A percentile compares a stretch with the other conserved stretches of the same genome.
phyloP scores from a whole-genome alignment of 2,797 vertebrate genomes.

The Mycteria americana region DNA sequence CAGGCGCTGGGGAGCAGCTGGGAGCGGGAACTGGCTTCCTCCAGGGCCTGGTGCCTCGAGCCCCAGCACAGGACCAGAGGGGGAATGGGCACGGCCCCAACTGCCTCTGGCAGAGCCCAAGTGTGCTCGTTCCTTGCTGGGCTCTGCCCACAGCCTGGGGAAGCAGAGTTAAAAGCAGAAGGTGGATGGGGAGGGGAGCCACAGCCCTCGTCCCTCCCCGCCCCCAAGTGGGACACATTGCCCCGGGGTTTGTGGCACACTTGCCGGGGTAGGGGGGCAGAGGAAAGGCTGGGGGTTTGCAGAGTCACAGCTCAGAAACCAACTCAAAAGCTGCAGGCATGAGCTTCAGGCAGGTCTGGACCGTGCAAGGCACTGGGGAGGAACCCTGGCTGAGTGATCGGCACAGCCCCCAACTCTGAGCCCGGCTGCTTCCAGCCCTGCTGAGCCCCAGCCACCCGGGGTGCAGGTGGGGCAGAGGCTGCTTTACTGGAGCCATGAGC shows the following conservation, averaged over 20 bases:
- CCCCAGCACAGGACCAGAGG: neutral
- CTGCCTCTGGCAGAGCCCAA: constrained; percentile 1
- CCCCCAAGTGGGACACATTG: neutral
- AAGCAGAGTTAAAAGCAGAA: neutral
- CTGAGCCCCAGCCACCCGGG: accelerated
- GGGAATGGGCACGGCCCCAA: accelerated
- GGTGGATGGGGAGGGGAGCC: neutral
- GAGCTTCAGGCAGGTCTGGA: neutral
- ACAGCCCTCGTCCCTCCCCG: neutral
- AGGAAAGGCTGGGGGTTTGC: neutral
- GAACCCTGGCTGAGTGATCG: neutral
- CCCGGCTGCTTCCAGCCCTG: neutral
- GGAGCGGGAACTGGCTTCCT: neutral
- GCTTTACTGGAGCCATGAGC: neutral
- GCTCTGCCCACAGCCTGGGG: neutral
- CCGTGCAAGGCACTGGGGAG: neutral
- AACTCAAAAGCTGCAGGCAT: accelerated
- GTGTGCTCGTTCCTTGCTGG: neutral
- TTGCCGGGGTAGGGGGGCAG: neutral
- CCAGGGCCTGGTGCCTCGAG: neutral
- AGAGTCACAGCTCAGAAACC: neutral
- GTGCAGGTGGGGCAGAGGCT: neutral
- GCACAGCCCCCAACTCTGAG: neutral
- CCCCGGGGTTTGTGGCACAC: neutral
- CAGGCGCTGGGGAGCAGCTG: neutral